Percentiles rank a stretch among this genome's conserved stretches.
These are phyloP conservation scores for Netelia melanura DNA, from an alignment of 2,888 invertebrate genomes.

Conservation along the genomic window DNA sequence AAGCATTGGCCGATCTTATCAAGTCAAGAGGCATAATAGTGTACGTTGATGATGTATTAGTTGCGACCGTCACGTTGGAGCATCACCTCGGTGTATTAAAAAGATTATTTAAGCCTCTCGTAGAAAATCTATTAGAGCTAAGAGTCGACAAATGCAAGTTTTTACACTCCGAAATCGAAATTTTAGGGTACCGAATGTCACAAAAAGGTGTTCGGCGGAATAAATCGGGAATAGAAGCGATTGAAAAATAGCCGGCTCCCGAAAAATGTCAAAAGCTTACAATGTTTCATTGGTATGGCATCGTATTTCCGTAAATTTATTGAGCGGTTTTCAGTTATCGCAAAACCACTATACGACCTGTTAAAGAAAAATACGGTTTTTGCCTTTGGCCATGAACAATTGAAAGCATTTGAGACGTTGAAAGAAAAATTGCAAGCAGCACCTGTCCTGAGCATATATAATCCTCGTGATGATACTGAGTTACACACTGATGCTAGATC, in stretches of 20 bases:
- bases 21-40: slow-evolving; percentile 53
- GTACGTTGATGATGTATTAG: slow-evolving; percentile 60
- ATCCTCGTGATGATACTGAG: slow-evolving; percentile 76
- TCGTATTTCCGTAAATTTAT: slow-evolving; percentile 76
- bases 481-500: slow-evolving; percentile 79
- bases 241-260: slow-evolving; percentile 73
- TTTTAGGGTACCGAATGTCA: slow-evolving; percentile 72
- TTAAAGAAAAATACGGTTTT: slow-evolving; percentile 71
- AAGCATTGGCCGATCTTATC: slow-evolving; percentile 46
- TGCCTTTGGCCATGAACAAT: slow-evolving; percentile 71
- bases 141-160: slow-evolving; percentile 70
- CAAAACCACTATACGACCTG: slow-evolving; percentile 76
- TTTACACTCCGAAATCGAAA: slow-evolving; percentile 67
- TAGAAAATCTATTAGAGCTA: slow-evolving; percentile 60
- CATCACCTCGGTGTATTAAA: slow-evolving; percentile 54
- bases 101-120: slow-evolving; percentile 47
- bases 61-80: slow-evolving; percentile 53
- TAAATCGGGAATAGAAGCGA: slow-evolving; percentile 63
- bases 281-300: slow-evolving; percentile 74
- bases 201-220: slow-evolving; percentile 68
- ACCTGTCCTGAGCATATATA: slow-evolving; percentile 76
- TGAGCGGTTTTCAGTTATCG: slow-evolving; percentile 68
- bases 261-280: slow-evolving; percentile 66
- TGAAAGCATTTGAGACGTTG: slow-evolving; percentile 69
- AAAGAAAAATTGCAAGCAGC: slow-evolving; percentile 66